phyloP scores from a whole-genome alignment of 2,888 invertebrate genomes.

The Synergus japonicus region DNA sequence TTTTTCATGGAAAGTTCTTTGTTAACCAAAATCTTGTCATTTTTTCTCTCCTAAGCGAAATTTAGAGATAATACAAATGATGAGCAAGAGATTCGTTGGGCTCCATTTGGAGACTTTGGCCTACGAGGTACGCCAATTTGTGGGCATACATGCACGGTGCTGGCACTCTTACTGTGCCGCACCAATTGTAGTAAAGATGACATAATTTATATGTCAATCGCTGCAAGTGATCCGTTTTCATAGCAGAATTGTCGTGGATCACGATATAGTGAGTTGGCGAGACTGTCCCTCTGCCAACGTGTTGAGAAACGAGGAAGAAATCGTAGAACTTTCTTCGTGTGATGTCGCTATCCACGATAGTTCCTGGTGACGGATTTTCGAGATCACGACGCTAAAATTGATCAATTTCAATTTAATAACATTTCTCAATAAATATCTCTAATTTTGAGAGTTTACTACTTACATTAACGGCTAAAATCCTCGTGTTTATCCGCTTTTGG shows the following conservation, averaged over 20 bases:
- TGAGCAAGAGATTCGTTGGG: conserved; percentile 81
- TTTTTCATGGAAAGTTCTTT: not conserved
- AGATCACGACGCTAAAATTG: conserved; percentile 58
- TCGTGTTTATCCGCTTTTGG: conserved; percentile 94
- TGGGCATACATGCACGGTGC: conserved; percentile 96
- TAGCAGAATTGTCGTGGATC: conserved; percentile 84
- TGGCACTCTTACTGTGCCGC: conserved; percentile 94
- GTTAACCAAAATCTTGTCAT: not conserved
- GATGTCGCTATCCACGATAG: conserved; percentile 89
- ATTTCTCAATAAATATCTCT: not conserved
- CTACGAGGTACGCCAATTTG: conserved; percentile 92
- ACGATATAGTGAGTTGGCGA: conserved; percentile 95
- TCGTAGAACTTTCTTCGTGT: conserved; percentile 89
- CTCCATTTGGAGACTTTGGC: conserved; percentile 86
- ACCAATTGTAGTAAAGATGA: conserved; percentile 97
- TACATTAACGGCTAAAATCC: conserved; percentile 82
- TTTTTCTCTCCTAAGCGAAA: not conserved
- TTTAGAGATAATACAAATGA: conserved; percentile 85
- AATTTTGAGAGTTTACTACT: conserved; percentile 47
- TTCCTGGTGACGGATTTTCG: conserved; percentile 90
- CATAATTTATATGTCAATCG: conserved; percentile 92
- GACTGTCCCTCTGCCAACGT: conserved; percentile 93
- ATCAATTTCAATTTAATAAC: conserved; percentile 15
- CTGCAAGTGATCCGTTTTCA: conserved; percentile 90
- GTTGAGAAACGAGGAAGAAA: conserved; percentile 93